Base-by-base conservation (phyloP, 2,113 vertebrate genomes). In the Brachyistius frenatus region DNA sequence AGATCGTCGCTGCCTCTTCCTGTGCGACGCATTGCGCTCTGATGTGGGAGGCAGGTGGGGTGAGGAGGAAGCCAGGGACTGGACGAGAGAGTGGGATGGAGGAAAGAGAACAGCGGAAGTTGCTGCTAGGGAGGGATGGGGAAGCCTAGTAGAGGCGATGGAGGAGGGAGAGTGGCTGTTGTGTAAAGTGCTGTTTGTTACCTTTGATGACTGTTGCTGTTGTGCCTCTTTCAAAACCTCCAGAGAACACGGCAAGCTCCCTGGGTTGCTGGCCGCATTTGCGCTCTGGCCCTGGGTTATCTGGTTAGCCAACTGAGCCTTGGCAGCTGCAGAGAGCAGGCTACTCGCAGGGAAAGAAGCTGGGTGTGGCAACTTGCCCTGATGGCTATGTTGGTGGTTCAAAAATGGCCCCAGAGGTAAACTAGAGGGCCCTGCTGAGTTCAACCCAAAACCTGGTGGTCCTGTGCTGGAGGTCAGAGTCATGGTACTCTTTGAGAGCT, bases 141-240 rank as follows among this genome's bases (percentile, higher is more conserved):
- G 80, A 85, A 84, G 81, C 86, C 91, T 87, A 50, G 77, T 73
- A 70, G 86, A 86, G 78, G 90, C 66, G 23, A 82, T 89, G 73
- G 84, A 79, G 66, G 91, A 82, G 46, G 91, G 75, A 67, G 90
- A 80, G 62, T 91, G 86, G 88, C 84, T 94, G 90, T 92, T 94
- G 83, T 94, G 95, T 96, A 97, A 97, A 97, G 96, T 97, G 96
- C 97, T 94, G 88, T 94, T 95, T 90, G 87, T 94, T 95, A 94
- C 94, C 93, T 95, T 94, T 77, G 93, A 91, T 39, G 84, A 73
- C 79, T 84, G 86, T 50, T 90, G 87, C 76, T 92, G 90, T 15
- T 90, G 92, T 66, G 83, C 61, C 58, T 94, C 93, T 84, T 94
- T 93, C 80, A 84, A 70, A 61, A 75, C 75, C 75, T 86, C 89